phyloP scores from a whole-genome alignment of 37 sponge, comb jelly and placozoan species.

The Haliclona indistincta region DNA sequence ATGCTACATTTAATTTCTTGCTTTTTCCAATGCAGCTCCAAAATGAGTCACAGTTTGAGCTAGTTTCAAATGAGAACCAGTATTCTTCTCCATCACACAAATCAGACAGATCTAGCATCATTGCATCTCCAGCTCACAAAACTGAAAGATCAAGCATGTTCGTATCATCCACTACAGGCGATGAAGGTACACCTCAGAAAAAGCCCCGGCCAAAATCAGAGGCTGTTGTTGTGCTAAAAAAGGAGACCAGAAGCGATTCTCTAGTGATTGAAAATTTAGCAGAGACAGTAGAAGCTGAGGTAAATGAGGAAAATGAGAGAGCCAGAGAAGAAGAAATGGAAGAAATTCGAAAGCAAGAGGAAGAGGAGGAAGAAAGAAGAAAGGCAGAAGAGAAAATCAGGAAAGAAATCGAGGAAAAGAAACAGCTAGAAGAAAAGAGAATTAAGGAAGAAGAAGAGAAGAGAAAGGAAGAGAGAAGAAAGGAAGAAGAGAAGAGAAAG shows the following conservation, averaged over 20 bases:
- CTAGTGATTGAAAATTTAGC: not conserved
- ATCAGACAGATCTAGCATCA: too few species aligned
- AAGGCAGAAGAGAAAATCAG: not conserved
- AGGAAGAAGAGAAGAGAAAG: not conserved
- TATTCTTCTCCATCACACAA: not conserved
- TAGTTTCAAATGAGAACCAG: not conserved
- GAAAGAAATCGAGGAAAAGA: not conserved
- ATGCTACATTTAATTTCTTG: too few species aligned
- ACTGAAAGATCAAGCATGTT: too few species aligned
- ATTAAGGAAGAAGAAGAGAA: not conserved
- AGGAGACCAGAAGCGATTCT: too few species aligned
- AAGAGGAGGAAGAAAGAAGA: slow-evolving; percentile 1
- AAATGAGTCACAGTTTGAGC: not conserved
- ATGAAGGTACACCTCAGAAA: too few species aligned
- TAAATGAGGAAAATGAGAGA: not conserved
- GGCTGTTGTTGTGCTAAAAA: too few species aligned
- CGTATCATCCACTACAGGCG: too few species aligned
- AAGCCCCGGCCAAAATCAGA: too few species aligned
- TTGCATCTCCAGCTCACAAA: too few species aligned
- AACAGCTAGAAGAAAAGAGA: not conserved
- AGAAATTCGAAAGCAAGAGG: not conserved
- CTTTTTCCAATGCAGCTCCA: too few species aligned
- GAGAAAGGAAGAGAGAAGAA: slow-evolving; percentile 6
- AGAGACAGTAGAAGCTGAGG: not conserved
- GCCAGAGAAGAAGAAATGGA: not conserved